These are phyloP conservation scores for Porites rus DNA, from an alignment of 92 coral and sea anemone species.

Conservation along the genomic window DNA sequence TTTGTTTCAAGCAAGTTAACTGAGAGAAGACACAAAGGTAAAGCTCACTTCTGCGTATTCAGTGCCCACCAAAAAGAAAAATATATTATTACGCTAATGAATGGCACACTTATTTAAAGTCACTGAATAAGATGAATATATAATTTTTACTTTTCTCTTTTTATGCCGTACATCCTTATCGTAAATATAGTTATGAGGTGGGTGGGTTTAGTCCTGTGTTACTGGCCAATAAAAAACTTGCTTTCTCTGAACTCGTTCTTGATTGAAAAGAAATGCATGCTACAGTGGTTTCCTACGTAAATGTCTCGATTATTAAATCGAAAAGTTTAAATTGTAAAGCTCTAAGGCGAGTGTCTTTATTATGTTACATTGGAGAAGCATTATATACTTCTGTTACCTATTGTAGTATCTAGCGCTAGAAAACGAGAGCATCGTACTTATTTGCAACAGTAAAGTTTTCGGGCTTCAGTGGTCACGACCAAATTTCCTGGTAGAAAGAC, in stretches of 20 bases:
- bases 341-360: conserved; percentile 23
- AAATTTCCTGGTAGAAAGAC: no score
- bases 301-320: conserved; percentile 15
- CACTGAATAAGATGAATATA: conserved; percentile 14
- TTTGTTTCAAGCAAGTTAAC: neutral
- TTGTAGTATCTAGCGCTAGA: no score
- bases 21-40: neutral
- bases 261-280: conserved; percentile 25
- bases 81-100: conserved; percentile 17
- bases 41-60: neutral
- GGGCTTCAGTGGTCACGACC: no score
- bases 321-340: conserved; percentile 21
- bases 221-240: conserved; percentile 24
- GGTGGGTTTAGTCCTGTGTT: neutral
- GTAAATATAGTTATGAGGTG: conserved; percentile 1
- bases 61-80: neutral
- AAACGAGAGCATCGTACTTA: no score
- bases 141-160: conserved; percentile 8
- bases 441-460: no score
- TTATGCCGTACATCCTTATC: conserved; percentile 5
- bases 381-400: no score
- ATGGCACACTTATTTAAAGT: conserved; percentile 25
- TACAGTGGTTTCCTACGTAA: neutral
- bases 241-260: conserved; percentile 11
- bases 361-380: neutral